Conservation (phyloP, 2,797 vertebrate genomes). For the Anomalospiza imberbis region DNA sequence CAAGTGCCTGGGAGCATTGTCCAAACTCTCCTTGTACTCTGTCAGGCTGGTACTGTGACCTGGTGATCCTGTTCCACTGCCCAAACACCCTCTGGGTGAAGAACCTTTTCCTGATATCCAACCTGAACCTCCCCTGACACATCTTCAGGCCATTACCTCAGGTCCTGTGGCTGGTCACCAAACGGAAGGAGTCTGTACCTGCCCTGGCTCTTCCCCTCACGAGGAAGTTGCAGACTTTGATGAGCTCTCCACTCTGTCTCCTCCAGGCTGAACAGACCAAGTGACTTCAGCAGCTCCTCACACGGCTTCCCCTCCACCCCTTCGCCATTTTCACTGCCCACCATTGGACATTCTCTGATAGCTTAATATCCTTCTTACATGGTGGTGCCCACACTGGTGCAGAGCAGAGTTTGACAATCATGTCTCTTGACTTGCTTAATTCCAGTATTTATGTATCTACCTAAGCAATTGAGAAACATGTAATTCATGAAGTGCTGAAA, state of each 20-base stretch:
- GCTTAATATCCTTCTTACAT: background rate
- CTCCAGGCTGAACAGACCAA: background rate
- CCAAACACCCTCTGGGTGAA: background rate
- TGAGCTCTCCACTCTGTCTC: background rate
- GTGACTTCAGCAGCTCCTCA: background rate
- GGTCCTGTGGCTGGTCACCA: background rate
- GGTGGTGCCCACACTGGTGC: accelerated
- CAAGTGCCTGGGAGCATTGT: background rate
- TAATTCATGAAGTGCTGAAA: background rate
- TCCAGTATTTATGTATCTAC: background rate
- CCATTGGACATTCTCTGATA: background rate
- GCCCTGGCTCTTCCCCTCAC: background rate
- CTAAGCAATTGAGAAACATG: background rate
- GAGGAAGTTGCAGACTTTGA: accelerated
- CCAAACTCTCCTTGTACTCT: background rate
- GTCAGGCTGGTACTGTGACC: background rate
- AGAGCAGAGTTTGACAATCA: background rate
- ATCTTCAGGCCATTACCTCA: accelerated
- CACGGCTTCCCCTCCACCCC: accelerated
- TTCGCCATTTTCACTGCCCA: background rate
- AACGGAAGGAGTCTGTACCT: background rate
- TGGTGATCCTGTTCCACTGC: background rate
- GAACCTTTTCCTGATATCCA: background rate
- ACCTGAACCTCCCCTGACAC: background rate
- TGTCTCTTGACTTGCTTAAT: background rate